Conservation (phyloP, 1,140 invertebrate genomes). For the Pomacea maculata region DNA sequence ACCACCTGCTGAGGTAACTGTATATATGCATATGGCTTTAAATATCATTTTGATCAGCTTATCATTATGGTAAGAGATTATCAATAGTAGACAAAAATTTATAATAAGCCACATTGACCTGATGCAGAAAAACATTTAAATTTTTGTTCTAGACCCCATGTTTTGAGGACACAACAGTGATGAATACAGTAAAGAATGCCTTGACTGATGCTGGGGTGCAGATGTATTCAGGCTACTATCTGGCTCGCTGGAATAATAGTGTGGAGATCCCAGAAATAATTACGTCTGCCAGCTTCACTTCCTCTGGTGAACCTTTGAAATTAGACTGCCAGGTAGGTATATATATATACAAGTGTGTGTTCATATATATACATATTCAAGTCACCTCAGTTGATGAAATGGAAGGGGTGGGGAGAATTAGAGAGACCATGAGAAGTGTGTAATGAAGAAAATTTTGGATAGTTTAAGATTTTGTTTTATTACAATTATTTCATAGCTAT, state of each 20-base stretch:
- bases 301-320: conserved; percentile 37
- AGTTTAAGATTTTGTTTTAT: no score
- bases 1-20: conserved; percentile 39
- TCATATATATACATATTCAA: neutral
- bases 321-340: conserved; percentile 57
- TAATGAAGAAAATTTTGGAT: neutral
- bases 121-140: no score
- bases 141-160: conserved; percentile 24
- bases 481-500: no score
- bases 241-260: conserved; percentile 62
- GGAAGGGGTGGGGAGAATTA: neutral
- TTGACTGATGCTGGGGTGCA: conserved; percentile 76
- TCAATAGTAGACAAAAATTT: neutral
- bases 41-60: neutral
- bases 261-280: conserved; percentile 37
- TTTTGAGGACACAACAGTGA: conserved; percentile 60
- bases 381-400: neutral
- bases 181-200: conserved; percentile 82
- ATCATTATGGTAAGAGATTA: neutral
- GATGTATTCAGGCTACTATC: conserved; percentile 48
- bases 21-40: neutral
- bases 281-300: conserved; percentile 48
- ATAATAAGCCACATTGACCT: neutral
- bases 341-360: neutral
- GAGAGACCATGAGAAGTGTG: neutral